A percentile compares a stretch with the other conserved stretches of the same genome.
These are phyloP conservation scores for Agrochola circellaris DNA, from an alignment of 2,888 invertebrate species.

Conservation along the genomic window DNA sequence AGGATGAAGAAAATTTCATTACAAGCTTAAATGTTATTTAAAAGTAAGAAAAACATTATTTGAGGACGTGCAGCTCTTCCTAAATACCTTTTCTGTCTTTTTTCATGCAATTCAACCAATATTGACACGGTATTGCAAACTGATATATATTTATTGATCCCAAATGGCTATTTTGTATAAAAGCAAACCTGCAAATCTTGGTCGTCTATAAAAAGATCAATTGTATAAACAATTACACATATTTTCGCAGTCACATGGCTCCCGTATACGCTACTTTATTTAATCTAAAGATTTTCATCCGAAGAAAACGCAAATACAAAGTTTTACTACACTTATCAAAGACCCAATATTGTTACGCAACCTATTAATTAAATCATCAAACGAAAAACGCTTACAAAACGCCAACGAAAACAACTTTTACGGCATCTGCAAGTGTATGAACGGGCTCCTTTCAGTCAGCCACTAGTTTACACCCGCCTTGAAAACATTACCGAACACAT, in stretches of 20 bases:
- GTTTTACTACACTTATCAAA: conserved; percentile 32
- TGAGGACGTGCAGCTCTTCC: background rate
- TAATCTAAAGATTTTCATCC: conserved; percentile 16
- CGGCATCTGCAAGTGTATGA: conserved; percentile 77
- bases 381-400: conserved; percentile 70
- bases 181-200: background rate
- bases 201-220: conserved; percentile 37
- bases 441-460: conserved; percentile 83
- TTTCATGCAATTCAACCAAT: background rate
- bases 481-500: conserved; percentile 86
- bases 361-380: conserved; percentile 62
- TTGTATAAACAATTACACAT: conserved; percentile 39
- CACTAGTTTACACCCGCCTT: conserved; percentile 84
- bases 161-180: background rate
- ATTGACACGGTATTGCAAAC: conserved; percentile 13
- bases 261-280: conserved; percentile 4
- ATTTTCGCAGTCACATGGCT: background rate
- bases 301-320: conserved; percentile 28
- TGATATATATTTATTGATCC: conserved; percentile 13
- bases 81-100: background rate
- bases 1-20: conserved; percentile 8
- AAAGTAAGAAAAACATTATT: background rate
- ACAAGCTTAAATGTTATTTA: background rate
- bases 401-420: conserved; percentile 81
- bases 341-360: conserved; percentile 78